Percentiles rank a stretch among this genome's conserved stretches.
Evolutionary conservation across 2,888 invertebrate species (phyloP).

Genomic region (Meteorus cinctellus): DNA sequence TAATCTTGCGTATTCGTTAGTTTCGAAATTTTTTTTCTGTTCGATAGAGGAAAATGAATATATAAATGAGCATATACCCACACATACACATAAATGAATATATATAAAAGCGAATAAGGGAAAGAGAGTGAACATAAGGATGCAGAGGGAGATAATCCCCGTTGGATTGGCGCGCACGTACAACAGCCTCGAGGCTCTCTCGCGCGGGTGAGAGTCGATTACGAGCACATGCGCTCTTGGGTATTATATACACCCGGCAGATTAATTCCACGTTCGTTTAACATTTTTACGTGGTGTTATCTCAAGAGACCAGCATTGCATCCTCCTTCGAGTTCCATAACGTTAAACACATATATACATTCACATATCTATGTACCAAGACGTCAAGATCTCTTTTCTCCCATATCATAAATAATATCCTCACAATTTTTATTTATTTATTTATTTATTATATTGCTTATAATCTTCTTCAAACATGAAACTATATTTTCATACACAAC

Average conservation of each 20-base stretch:
- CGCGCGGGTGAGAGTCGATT: slow-evolving; percentile 38
- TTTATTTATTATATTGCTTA: neutral
- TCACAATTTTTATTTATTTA: slow-evolving; percentile 25
- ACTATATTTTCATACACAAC: slow-evolving; percentile 3
- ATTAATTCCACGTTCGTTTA: slow-evolving; percentile 44
- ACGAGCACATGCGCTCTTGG: slow-evolving; percentile 30
- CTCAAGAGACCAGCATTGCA: slow-evolving; percentile 33
- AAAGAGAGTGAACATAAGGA: slow-evolving; percentile 22
- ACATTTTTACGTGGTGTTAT: slow-evolving; percentile 40
- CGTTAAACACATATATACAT: neutral
- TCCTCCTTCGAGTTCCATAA: slow-evolving; percentile 26
- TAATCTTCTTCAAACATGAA: neutral
- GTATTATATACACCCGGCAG: slow-evolving; percentile 42
- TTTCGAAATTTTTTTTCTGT: neutral
- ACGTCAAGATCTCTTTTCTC: neutral
- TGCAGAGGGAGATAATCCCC: slow-evolving; percentile 33
- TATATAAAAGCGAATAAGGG: neutral
- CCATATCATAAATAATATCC: slow-evolving; percentile 30
- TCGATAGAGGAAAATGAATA: neutral
- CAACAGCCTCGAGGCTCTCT: slow-evolving; percentile 22
- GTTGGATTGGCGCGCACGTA: slow-evolving; percentile 28
- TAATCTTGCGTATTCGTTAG: neutral
- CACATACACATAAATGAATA: neutral
- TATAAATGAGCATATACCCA: neutral
- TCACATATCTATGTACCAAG: slow-evolving; percentile 5